A percentile compares a stretch with the other conserved stretches of the same genome.
These are phyloP conservation scores for Polyploca ridens DNA, from an alignment of 2,888 invertebrate species.

Conservation along the genomic window DNA sequence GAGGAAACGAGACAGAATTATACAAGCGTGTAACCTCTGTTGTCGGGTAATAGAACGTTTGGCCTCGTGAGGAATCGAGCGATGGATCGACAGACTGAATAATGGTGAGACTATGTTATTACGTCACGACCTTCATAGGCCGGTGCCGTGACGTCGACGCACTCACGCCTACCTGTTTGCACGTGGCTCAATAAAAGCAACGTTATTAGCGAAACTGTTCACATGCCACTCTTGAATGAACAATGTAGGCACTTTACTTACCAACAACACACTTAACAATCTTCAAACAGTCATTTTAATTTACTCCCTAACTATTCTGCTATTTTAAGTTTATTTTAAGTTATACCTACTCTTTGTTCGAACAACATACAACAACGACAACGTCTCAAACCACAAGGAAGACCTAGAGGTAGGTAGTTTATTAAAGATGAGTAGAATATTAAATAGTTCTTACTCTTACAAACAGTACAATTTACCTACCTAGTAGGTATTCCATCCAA, in stretches of 20 bases:
- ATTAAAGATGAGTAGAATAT: too few relatives aligned
- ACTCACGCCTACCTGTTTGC: constrained; percentile 71
- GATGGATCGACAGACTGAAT: constrained; percentile 71
- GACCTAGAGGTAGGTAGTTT: too few relatives aligned
- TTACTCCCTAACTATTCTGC: too few relatives aligned
- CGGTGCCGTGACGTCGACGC: constrained; percentile 68
- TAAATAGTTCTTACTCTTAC: too few relatives aligned
- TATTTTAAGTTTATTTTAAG: background rate
- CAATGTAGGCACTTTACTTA: constrained; percentile 8
- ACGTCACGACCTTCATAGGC: constrained; percentile 79
- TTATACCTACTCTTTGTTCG: too few relatives aligned
- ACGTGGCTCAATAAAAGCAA: constrained; percentile 63
- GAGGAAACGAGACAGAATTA: constrained; percentile 59
- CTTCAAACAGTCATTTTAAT: too few relatives aligned
- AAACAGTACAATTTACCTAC: too few relatives aligned
- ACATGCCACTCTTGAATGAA: constrained; percentile 39
- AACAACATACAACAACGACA: too few relatives aligned
- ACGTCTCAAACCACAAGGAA: too few relatives aligned
- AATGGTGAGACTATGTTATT: constrained; percentile 69
- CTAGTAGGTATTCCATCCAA: too few relatives aligned
- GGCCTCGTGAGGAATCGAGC: constrained; percentile 72
- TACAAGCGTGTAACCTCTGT: constrained; percentile 59
- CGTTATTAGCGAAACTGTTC: constrained; percentile 48
- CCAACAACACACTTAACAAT: background rate
- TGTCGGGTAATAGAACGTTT: constrained; percentile 63